Base-by-base conservation (phyloP, 2,797 vertebrate genomes). In the Parotocinclus haroldoi region DNA sequence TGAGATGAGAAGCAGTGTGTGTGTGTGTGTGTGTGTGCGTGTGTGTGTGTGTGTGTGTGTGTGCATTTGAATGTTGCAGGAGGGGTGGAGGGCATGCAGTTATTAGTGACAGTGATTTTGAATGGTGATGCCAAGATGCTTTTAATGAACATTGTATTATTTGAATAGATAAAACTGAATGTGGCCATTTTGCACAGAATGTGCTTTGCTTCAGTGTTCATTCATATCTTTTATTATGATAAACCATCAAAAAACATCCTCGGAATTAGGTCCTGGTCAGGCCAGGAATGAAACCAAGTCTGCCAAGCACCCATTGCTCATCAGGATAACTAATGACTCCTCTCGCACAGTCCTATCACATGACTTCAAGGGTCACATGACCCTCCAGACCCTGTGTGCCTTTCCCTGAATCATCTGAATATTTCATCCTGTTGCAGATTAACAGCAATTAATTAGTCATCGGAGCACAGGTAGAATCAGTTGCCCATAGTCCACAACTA, bases 371-470 rank as follows among this genome's bases (percentile, higher is more conserved):
- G 68, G 74, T 80, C 80, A 73, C 71, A 73, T 82, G 75, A 79
- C 75, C 69, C 63, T 60, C 54, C 52, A 68, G 70, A 58, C 46
- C 77, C 58, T 88, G 82, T 88, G 81, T 58, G 80, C 83, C 86
- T 83, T 87, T 88, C 87, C 85, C 81, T 81, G 85, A 69, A 86
- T 86, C 82, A 81, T 79, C 82, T 91, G 83, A 91, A 91, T 91
- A 87, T 91, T 90, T 90, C 82, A 91, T 91, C 86, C 72, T 78
- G 79, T 80, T 78, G 83, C 83, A 87, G 89, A 90, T 89, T 79
- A 79, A 75, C 75, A 75, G 69, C 75, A 76, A 79, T 79, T 72
- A 79, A 79, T 79, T 79, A 79, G 73, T 79, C 78, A 79, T 79
- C 78, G 64, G 72, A 75, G 69, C 61, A 71, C 39, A 42, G 72